Conservation (phyloP, 2,797 vertebrate genomes). For the Sparus aurata region DNA sequence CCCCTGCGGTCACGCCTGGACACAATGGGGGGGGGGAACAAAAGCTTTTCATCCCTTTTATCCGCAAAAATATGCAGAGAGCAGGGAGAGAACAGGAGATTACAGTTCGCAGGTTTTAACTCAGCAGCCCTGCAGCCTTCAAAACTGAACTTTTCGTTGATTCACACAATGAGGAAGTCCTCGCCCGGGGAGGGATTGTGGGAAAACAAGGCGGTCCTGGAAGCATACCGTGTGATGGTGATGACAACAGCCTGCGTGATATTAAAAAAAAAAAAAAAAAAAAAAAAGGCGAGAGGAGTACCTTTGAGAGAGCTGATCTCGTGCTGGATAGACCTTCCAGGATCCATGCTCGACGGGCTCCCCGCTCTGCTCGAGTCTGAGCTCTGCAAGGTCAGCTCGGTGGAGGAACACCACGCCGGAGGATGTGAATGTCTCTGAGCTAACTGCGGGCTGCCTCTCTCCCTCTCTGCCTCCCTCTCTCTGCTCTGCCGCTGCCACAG, state of each 20-base stretch:
- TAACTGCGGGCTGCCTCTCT: conserved; percentile 32
- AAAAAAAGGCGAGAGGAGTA: conserved; percentile 60
- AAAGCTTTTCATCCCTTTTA: conserved; percentile 64
- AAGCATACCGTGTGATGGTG: conserved; percentile 11
- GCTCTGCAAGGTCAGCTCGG: conserved; percentile 62
- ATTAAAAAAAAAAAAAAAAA: not conserved
- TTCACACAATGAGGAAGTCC: conserved; percentile 45
- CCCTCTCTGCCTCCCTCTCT: conserved; percentile 45
- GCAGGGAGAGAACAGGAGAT: conserved; percentile 18
- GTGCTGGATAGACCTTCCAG: conserved; percentile 90
- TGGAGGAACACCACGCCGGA: conserved; percentile 45
- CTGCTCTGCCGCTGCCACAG: conserved; percentile 50
- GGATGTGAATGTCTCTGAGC: conserved; percentile 54
- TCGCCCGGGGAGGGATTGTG: conserved; percentile 56
- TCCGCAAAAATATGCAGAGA: conserved; percentile 33
- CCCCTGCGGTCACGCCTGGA: conserved; percentile 26
- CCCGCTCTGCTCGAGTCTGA: conserved; percentile 30
- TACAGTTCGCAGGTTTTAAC: conserved; percentile 22
- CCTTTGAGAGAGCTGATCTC: conserved; percentile 93
- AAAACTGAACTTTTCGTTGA: conserved; percentile 42
- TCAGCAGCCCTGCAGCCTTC: conserved; percentile 11
- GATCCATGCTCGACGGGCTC: conserved; percentile 81
- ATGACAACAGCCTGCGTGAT: conserved; percentile 18
- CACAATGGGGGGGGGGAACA: conserved; percentile 57
- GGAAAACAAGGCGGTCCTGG: conserved; percentile 64